phyloP scores from a whole-genome alignment of 2,888 invertebrate genomes.

The Tetanocera ferruginea region DNA sequence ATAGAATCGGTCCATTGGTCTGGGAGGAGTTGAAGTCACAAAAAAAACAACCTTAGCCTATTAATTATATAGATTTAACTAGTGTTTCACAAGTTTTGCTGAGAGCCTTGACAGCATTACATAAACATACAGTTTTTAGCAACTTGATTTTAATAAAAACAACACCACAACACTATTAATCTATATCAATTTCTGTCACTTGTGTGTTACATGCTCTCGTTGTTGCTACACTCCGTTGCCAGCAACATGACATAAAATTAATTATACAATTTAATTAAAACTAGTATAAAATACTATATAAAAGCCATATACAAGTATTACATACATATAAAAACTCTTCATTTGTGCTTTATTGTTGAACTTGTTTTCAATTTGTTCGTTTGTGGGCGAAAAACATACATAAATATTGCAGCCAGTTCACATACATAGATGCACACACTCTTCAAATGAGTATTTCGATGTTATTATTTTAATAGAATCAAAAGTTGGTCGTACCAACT shows the following conservation, averaged over 20 bases:
- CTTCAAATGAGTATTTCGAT: too few relatives aligned
- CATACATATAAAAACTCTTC: too few relatives aligned
- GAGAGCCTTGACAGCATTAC: background rate
- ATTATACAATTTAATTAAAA: constrained; percentile 18
- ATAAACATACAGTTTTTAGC: background rate
- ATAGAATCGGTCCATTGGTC: too few relatives aligned
- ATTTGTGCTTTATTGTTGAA: background rate
- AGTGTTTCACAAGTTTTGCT: too few relatives aligned
- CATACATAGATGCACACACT: background rate
- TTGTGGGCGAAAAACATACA: constrained; percentile 10
- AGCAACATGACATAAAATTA: constrained; percentile 5
- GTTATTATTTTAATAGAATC: too few relatives aligned
- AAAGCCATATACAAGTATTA: background rate
- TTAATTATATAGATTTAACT: too few relatives aligned
- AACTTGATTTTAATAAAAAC: background rate
- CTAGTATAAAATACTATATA: background rate
- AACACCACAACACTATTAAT: background rate
- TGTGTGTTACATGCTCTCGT: too few relatives aligned
- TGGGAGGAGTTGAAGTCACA: too few relatives aligned
- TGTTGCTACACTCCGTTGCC: background rate
- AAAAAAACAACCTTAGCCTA: too few relatives aligned
- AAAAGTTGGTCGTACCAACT: too few relatives aligned
- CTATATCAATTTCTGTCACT: background rate
- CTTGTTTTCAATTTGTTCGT: constrained; percentile 1
- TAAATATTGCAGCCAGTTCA: background rate